Evolutionary conservation across 2,113 vertebrate species (phyloP).

Genomic region (Xiphophorus maculatus): DNA sequence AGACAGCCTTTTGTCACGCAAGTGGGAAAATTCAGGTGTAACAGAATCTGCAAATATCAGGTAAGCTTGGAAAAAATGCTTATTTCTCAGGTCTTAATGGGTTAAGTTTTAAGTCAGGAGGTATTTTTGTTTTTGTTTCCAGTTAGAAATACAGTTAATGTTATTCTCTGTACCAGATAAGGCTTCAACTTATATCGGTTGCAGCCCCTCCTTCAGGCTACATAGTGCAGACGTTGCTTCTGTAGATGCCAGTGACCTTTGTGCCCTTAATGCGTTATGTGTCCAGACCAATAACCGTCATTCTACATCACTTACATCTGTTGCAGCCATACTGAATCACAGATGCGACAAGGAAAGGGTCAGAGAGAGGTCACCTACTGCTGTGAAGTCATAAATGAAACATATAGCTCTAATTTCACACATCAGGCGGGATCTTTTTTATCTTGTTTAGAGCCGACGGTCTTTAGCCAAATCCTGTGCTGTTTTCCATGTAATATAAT

Average conservation of each 20-base stretch:
- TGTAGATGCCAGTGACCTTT: conserved; percentile 40
- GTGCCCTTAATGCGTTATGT: conserved; percentile 55
- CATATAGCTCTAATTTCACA: conserved; percentile 55
- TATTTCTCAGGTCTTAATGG: background rate
- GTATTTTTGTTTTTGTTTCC: background rate
- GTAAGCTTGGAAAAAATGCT: background rate
- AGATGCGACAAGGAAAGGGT: background rate
- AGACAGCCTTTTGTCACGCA: no score
- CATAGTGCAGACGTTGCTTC: conserved; percentile 38
- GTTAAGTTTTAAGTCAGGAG: background rate
- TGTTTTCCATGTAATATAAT: conserved; percentile 41
- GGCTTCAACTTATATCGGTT: conserved; percentile 24
- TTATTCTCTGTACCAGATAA: background rate
- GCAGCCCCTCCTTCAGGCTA: conserved; percentile 31
- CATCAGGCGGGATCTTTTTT: conserved; percentile 56
- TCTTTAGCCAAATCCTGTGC: conserved; percentile 29
- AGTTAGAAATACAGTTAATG: background rate
- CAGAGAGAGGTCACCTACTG: conserved; percentile 25
- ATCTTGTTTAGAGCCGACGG: conserved; percentile 45
- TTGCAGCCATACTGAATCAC: conserved; percentile 14
- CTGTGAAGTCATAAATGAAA: conserved; percentile 44
- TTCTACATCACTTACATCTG: conserved; percentile 49
- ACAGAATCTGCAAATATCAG: background rate
- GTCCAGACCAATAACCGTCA: conserved; percentile 65
- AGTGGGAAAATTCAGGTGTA: no score